Base-by-base conservation (phyloP, 2,113 vertebrate genomes). In the Diadophis punctatus region DNA sequence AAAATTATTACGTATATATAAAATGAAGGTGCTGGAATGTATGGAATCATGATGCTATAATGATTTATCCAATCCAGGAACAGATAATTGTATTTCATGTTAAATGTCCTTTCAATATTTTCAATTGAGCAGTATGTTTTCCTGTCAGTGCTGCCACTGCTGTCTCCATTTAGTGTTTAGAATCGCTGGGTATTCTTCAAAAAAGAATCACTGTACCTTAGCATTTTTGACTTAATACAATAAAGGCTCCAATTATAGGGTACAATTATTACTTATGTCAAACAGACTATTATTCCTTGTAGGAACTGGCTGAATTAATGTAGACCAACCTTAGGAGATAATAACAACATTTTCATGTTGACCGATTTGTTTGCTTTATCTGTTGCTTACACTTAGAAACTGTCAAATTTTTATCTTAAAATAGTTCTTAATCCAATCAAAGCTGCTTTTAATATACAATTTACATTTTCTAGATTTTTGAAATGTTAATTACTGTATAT, bases 81-180 rank as follows among this genome's bases (percentile, higher is more conserved):
- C 95, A 89, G 52, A 87, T 92, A 46, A 91, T 95, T 96, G 95
- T 49, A 63, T 91, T 94, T 91, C 88, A 93, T 87, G 89, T 94
- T 90, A 23, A 51, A 91, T 96, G 92, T 91, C 87, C 91, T 49
- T 94, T 56, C 60, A 68, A 18, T 88, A 74, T 46, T 91, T 63
- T 86, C n/a, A 90, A 1, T 86, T 60, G 14, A 74, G n/a, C 10
- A 56, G 30, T 90, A 49, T 63, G 34, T 93, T 49, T 55, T 10
- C 48, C 60, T 20, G 4, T 22, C 52, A 4, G 9, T 43, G 16
- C 86, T 49, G 20, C n/a, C 52, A 88, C 9, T 34, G 16, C 30
- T 4, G 14, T 53, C 9, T 20, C n/a, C 12, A 20, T 30, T 53
- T 87, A 27, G 5, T 87, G 18, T 93, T 53, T 87, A 90, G 49